phyloP scores from a whole-genome alignment of 2,113 vertebrate species.

The Crotophaga sulcirostris region DNA sequence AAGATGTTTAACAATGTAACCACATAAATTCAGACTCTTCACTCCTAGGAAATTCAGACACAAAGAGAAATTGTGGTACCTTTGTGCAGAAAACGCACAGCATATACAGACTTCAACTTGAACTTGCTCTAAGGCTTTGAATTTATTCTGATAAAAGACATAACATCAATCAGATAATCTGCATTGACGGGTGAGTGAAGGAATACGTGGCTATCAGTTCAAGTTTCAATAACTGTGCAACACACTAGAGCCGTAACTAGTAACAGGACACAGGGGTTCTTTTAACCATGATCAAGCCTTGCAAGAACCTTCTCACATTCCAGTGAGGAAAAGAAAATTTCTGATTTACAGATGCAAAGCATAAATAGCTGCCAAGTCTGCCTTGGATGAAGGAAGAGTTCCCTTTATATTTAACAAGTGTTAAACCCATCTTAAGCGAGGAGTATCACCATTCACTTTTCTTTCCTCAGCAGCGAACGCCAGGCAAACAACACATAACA shows the following conservation, averaged over 20 bases:
- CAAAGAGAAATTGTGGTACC: not conserved
- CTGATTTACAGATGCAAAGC: not conserved
- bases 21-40: not conserved
- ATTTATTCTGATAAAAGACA: not conserved
- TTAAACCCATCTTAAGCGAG: not conserved
- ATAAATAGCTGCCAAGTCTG: not conserved
- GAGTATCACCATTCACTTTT: not conserved
- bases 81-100: not conserved
- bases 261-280: not conserved
- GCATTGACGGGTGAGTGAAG: not conserved
- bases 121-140: not conserved
- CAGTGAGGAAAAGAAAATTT: not conserved
- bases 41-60: not conserved
- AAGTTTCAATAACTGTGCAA: not conserved
- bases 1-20: not conserved
- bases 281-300: not conserved
- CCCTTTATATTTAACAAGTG: not conserved
- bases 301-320: not conserved
- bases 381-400: not conserved
- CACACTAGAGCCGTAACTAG: accelerated
- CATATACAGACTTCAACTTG: not conserved
- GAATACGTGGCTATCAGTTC: not conserved
- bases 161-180: not conserved
- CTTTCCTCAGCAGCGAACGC: not conserved
- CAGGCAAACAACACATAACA: accelerated